These are phyloP conservation scores for Melanotaenia trifasciata DNA, from an alignment of 2,797 vertebrate genomes.

Conservation along the genomic window DNA sequence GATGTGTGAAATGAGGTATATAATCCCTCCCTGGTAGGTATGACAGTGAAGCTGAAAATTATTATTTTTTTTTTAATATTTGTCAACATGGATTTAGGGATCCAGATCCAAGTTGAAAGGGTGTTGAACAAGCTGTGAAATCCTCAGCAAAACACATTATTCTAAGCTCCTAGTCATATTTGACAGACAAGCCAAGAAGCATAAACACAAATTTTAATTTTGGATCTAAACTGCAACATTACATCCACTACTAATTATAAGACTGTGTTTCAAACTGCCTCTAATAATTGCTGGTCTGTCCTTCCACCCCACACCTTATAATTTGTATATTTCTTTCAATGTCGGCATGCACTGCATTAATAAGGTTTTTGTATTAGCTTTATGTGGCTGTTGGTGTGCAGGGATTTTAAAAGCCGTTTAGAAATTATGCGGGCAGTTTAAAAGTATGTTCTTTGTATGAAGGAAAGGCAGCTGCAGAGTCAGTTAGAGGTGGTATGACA, in stretches of 20 bases:
- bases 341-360: neutral
- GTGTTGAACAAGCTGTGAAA: neutral
- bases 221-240: slow-evolving; percentile 5
- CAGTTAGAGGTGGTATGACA: neutral
- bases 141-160: slow-evolving; percentile 1
- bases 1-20: slow-evolving; percentile 46
- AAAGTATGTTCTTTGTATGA: neutral
- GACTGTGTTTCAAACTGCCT: slow-evolving; percentile 2
- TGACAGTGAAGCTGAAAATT: slow-evolving; percentile 13
- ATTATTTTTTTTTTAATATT: slow-evolving; percentile 6
- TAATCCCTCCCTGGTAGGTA: slow-evolving; percentile 26
- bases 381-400: neutral
- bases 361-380: neutral
- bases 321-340: slow-evolving; percentile 1
- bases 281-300: neutral
- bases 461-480: neutral
- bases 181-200: neutral
- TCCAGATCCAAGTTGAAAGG: neutral
- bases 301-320: neutral
- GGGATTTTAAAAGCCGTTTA: neutral
- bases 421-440: neutral
- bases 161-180: neutral
- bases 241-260: neutral
- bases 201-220: neutral
- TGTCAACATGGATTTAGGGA: slow-evolving; percentile 3